Evolutionary conservation across 2,797 vertebrate species (phyloP), one percentile per base, ranked within the genome.

Genomic region (Onychomys torridus): DNA sequence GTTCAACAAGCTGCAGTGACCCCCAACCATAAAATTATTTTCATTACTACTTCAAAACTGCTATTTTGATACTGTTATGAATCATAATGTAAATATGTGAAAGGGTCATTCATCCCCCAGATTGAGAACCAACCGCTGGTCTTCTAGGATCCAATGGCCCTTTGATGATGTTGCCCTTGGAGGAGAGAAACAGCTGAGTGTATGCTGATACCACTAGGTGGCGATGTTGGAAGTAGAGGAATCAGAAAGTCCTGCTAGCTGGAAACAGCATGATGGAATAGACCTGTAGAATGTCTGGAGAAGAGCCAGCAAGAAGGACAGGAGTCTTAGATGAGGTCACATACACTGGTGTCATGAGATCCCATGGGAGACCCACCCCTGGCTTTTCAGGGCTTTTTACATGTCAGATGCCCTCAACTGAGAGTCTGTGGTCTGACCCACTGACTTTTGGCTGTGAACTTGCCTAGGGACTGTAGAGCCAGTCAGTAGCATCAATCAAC

Each of bases 191-290:
- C n/a, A 11, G 25, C 71, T 5, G 2, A 8, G 32, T 25, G 12
- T 6, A 34, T 0, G 2, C n/a, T 5, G 29, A 77, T 25, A 25
- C 10, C 6, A 0, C 0, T 16, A 27, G 67, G 34, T 2, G 19
- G 46, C n/a, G 34, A 67, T 0, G 0, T 1, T 34, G n/a, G n/a
- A 52, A 7, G 69, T 43, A 14, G 32, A 32, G 19, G 19, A 55
- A 40, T 27, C 8, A 32, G 57, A 25, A 23, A 34, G 5, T 2
- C 25, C 27, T 27, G 23, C 16, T 29, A 37, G 43, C 23, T 0
- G 0, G 3, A 10, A n/a, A 27, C 2, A 83, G 43, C 0, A 3
- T 1, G 0, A 13, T 0, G 1, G 27, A 17, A 27, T 0, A 46
- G 27, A 59, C 78, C 12, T 75, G 69, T 63, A 4, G 27, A 3